Base-by-base conservation (phyloP, 1,140 invertebrate species). In the Tyrophagus putrescentiae region DNA sequence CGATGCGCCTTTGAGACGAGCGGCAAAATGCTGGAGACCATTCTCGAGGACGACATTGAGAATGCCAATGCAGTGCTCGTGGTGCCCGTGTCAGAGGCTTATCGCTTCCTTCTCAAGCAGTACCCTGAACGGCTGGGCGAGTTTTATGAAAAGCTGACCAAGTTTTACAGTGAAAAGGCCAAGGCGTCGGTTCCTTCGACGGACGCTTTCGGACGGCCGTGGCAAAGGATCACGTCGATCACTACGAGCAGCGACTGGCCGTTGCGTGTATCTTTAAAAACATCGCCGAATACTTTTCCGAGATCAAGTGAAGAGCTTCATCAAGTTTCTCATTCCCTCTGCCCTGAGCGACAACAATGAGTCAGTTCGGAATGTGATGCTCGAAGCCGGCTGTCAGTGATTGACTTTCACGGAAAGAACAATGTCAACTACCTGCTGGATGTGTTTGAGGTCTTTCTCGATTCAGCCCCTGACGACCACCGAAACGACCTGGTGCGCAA, bases 401-500 rank as follows among this genome's bases (percentile, higher is more conserved):
- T 98, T 1, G 85, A 95, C 71, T 74, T 84, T 45, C 90, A 97
- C 75, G 93, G 93, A 32, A 93, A 92, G 75, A 79, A 48, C 5
- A 64, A 66, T 21, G 60, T 65, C 44, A 57, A 27, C n/a, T 59
- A 56, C 27, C 23, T 62, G 1, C 50, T 67, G 11, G 45, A 45
- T 29, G 82, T 92, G 9, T 91, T 96, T 70, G 87, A 94, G 70
- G 78, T 85, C 29, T 90, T 92, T 68, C 79, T 93, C 69, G 85
- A 92, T 67, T 84, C 84, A 70, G 87, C 88, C 4, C 87, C 87
- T 9, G 85, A 91, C 69, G 87, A 84, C 0, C 82, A 85, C n/a
- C 82, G 81, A 62, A 93, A 82, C 71, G 95, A 98, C 75, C 83
- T 84, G 5, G 85, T 94, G 28, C 80, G 94, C 39, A 90, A 97